Percentiles rank a stretch among this genome's conserved stretches.
Conservation (phyloP, 2,113 vertebrate genomes). For the Burhinus oedicnemus region DNA sequence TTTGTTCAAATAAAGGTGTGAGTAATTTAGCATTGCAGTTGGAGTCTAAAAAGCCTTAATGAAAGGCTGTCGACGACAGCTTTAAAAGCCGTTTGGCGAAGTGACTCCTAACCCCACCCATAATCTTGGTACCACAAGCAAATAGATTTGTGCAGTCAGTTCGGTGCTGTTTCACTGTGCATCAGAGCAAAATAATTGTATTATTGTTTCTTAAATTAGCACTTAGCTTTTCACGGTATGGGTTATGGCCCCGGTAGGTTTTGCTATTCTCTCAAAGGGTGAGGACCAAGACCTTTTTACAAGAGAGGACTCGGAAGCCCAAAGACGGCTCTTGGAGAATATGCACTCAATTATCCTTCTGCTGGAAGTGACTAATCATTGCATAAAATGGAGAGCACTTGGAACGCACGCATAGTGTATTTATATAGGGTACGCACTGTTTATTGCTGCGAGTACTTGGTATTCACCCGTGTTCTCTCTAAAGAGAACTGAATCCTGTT, state of each 20-base stretch:
- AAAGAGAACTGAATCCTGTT: not conserved
- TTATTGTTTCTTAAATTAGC: not conserved
- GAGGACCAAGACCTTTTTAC: not conserved
- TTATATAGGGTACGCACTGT: not conserved
- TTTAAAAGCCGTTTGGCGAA: not conserved
- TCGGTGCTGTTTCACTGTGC: not conserved
- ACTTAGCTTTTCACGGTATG: not conserved
- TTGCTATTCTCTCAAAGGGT: not conserved
- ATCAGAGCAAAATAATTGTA: not conserved
- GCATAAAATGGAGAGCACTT: not conserved
- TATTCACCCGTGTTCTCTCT: not conserved
- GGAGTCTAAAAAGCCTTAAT: not conserved
- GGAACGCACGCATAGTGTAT: not conserved
- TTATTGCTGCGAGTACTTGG: not conserved
- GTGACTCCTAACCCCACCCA: not conserved
- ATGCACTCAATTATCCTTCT: not conserved
- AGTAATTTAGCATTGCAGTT: conserved; percentile 8
- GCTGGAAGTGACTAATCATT: not conserved
- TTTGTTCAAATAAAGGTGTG: conserved; percentile 51
- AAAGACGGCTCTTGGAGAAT: not conserved
- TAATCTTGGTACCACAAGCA: not conserved
- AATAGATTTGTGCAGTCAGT: not conserved
- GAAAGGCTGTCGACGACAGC: not conserved
- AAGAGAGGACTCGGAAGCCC: not conserved
- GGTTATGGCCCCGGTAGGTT: not conserved